Conservation (phyloP, 2,113 vertebrate genomes). For the Ceyx cyanopectus region DNA sequence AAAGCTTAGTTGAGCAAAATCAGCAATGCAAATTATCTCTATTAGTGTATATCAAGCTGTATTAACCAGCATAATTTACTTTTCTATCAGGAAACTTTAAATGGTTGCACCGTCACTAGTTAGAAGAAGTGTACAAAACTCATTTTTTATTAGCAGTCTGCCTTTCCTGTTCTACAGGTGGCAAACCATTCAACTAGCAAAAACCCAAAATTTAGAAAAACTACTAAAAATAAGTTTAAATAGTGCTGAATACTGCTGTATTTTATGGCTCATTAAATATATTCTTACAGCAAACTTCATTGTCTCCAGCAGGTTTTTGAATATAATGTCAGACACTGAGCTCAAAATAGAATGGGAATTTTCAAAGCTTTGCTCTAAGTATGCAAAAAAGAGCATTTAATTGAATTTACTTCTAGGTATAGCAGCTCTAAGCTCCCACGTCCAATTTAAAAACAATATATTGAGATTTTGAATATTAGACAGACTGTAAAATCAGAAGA, state of each 20-base stretch:
- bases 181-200: neutral
- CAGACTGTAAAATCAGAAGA: neutral
- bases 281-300: neutral
- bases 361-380: conserved; percentile 9
- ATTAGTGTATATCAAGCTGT: conserved; percentile 35
- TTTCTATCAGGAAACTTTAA: conserved; percentile 23
- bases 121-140: conserved; percentile 20
- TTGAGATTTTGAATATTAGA: neutral
- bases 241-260: conserved; percentile 9
- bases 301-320: conserved; percentile 36
- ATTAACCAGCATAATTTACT: conserved; percentile 30
- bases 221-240: conserved; percentile 5
- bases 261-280: conserved; percentile 42
- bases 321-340: neutral
- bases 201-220: neutral
- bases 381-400: neutral
- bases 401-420: neutral
- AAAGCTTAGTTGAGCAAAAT: conserved; percentile 47
- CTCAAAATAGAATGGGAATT: neutral
- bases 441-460: neutral
- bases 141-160: neutral
- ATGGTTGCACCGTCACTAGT: neutral
- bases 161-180: neutral
- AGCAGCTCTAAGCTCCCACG: neutral
- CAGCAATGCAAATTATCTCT: conserved; percentile 28